Base-by-base conservation (phyloP, 2,113 vertebrate species). In the Myotis yumanensis region DNA sequence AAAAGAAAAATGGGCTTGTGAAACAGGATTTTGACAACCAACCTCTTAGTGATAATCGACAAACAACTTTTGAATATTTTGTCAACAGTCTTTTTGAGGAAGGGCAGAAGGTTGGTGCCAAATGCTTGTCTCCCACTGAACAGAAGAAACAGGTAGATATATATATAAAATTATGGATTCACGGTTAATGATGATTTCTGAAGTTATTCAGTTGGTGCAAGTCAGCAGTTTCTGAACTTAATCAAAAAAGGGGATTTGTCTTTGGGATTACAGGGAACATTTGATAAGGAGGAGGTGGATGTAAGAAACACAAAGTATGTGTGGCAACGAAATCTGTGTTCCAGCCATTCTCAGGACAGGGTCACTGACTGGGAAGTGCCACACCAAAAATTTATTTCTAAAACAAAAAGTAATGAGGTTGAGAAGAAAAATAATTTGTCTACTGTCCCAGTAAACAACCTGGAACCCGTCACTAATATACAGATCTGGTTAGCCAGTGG, bases 401-500 rank as follows among this genome's bases (percentile, higher is more conserved):
- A 99, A 98, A 98, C 97, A 95, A 98, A 99, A 84, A 98, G 98
- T 97, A 97, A 98, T 94, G 98, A 98, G 96, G 97, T 96, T 97
- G 98, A 98, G 89, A 97, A 98, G 91, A 98, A 97, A 96, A 98
- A 97, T 96, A 97, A 95, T 66, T 97, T 99, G 82, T 98, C 99
- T 89, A 90, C 98, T 97, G 99, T 99, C 94, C 98, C 98, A 90
- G 97, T 99, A 96, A 99, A 99, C 97, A 98, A 98, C 94, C 92
- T 98, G 97, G 99, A 99, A 91, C 99, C 99, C 8, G 91, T 99
- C 89, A 99, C 99, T 94, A 99, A 98, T 28, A 90, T 99, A 95
- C 99, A 99, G 98, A 99, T 99, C 95, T 99, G 99, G 99, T 97
- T 99, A 98, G 99, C 99, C 48, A 99, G 99, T 32, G 99, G 99